phyloP scores from a whole-genome alignment of 2,797 vertebrate species.

The Carduelis carduelis region DNA sequence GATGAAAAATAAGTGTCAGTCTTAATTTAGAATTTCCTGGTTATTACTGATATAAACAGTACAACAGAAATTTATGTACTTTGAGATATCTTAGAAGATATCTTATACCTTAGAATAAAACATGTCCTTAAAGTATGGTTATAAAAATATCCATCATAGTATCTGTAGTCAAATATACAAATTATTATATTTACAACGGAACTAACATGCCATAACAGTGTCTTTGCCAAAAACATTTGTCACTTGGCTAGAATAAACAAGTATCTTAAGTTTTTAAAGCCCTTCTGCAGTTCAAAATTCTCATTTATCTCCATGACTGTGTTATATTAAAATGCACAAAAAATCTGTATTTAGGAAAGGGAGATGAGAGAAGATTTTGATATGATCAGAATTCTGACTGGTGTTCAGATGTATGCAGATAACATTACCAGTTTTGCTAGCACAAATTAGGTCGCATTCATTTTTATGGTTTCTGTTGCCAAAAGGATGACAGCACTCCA shows the following conservation, averaged over 20 bases:
- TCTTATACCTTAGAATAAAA: neutral
- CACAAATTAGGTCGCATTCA: conserved; percentile 10
- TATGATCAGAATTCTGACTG: neutral
- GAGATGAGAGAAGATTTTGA: neutral
- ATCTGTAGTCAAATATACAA: neutral
- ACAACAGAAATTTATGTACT: neutral
- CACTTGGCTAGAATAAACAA: conserved; percentile 1
- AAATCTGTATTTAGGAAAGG: neutral
- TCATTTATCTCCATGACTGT: neutral
- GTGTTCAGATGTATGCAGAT: neutral
- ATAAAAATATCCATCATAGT: neutral
- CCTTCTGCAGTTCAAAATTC: neutral
- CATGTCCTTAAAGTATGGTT: neutral
- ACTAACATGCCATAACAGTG: neutral
- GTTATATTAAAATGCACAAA: neutral
- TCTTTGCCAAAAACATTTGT: neutral
- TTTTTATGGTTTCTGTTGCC: neutral
- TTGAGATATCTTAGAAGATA: neutral
- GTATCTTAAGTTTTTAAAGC: neutral
- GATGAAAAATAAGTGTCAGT: neutral
- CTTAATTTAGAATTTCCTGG: neutral
- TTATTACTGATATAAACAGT: neutral
- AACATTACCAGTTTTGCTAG: neutral
- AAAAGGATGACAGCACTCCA: neutral
- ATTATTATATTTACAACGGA: neutral